phyloP scores from a whole-genome alignment of 2,113 vertebrate genomes.

The Podocnemis expansa region DNA sequence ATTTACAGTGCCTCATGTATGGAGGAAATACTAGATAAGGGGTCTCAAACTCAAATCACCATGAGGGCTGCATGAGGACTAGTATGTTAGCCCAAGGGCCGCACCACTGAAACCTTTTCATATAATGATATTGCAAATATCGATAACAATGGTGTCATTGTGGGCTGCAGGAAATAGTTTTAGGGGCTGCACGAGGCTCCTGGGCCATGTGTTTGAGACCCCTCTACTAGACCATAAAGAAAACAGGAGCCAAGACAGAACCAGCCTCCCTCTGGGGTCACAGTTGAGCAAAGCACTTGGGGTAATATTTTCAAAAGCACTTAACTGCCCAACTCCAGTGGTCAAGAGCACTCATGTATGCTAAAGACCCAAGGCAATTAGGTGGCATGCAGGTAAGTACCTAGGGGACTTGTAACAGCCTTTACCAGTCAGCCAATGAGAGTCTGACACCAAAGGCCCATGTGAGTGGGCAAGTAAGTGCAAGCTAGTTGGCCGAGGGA shows the following conservation, averaged over 20 bases:
- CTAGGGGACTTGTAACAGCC: background rate
- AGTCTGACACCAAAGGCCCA: background rate
- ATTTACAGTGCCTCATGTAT: fast-evolving
- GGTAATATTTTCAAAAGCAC: background rate
- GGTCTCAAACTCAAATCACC: no score
- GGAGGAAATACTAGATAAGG: background rate
- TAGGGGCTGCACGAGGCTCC: no score
- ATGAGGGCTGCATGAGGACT: no score
- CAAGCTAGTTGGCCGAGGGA: background rate
- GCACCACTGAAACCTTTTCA: no score
- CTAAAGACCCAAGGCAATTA: background rate
- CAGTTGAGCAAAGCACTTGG: background rate
- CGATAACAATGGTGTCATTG: no score
- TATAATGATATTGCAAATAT: no score
- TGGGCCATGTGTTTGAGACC: no score
- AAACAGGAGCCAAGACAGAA: background rate
- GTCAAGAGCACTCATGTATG: background rate
- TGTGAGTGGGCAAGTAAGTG: background rate
- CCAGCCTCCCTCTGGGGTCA: background rate
- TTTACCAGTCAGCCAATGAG: background rate
- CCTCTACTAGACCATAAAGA: background rate
- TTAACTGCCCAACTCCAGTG: background rate
- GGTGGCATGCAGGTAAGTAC: background rate
- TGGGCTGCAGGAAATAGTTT: no score
- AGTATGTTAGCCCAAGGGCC: no score